Percentiles rank a stretch among this genome's conserved stretches.
phyloP scores from a whole-genome alignment of 1,140 invertebrate species.

The Apis dorsata region DNA sequence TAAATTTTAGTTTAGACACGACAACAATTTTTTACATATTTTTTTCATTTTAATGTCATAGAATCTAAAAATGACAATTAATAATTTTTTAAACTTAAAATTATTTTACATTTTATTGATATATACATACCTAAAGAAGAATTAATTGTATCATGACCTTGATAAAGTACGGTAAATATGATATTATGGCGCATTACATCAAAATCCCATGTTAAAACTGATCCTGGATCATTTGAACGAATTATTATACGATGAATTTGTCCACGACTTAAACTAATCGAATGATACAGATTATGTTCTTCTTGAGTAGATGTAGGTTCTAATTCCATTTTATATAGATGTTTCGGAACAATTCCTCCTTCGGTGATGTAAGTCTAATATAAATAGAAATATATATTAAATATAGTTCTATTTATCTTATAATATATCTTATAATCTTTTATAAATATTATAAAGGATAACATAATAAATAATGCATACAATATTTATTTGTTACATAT shows the following conservation, averaged over 20 bases:
- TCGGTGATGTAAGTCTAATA: slow-evolving; percentile 90
- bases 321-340: slow-evolving; percentile 89
- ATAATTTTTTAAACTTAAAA: too few species aligned
- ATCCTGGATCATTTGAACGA: slow-evolving; percentile 90
- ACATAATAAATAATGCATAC: slow-evolving; percentile 18
- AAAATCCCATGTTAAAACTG: slow-evolving; percentile 98
- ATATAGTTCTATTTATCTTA: neutral
- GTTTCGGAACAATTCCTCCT: slow-evolving; percentile 94
- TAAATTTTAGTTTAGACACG: too few species aligned
- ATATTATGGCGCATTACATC: slow-evolving; percentile 95
- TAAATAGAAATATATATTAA: slow-evolving; percentile 21
- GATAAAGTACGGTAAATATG: slow-evolving; percentile 89
- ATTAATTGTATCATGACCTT: slow-evolving; percentile 52
- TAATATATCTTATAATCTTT: too few species aligned
- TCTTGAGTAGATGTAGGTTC: slow-evolving; percentile 82
- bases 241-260: slow-evolving; percentile 93
- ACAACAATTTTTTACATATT: neutral
- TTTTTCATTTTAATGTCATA: neutral
- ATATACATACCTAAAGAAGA: slow-evolving; percentile 35
- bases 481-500: neutral
- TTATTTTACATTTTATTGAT: too few species aligned
- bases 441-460: neutral
- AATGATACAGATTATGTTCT: slow-evolving; percentile 81
- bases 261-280: slow-evolving; percentile 80
- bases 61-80: too few species aligned